Percentiles rank a stretch among this genome's conserved stretches.
phyloP scores from a whole-genome alignment of 2,888 invertebrate species.

The Trachelus stipa region DNA sequence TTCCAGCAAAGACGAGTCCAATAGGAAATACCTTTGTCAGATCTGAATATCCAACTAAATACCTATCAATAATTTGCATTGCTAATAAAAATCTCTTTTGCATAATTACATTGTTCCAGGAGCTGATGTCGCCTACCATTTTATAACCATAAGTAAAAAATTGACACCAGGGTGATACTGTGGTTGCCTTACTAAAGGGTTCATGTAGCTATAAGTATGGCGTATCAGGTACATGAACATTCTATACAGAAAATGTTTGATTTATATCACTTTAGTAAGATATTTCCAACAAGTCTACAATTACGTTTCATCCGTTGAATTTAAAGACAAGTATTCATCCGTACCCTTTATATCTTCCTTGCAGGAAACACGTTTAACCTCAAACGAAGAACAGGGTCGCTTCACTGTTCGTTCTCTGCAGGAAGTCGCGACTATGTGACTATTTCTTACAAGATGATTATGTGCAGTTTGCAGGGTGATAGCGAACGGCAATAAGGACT shows the following conservation, averaged over 20 bases:
- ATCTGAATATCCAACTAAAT: not conserved
- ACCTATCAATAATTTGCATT: not conserved
- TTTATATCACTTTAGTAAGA: not conserved
- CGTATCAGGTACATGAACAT: not conserved
- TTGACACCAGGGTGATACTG: not conserved
- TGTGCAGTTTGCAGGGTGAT: not conserved
- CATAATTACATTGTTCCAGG: not conserved
- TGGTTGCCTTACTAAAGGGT: not conserved
- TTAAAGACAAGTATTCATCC: not conserved
- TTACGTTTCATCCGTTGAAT: not conserved
- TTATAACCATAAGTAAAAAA: not conserved
- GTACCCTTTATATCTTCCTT: not conserved
- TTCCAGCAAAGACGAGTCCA: not conserved
- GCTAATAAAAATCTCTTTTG: not conserved
- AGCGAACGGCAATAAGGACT: not conserved
- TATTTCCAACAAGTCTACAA: not conserved
- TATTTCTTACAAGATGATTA: not conserved
- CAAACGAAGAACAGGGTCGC: not conserved
- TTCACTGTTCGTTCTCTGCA: not conserved
- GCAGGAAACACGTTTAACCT: not conserved
- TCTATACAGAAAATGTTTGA: not conserved
- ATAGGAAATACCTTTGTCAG: not conserved
- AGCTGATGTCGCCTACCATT: not conserved
- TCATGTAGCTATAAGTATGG: not conserved
- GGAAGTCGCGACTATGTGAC: not conserved